A percentile compares a stretch with the other conserved stretches of the same genome.
Conservation (phyloP, 2,888 invertebrate genomes). For the Macrosiphum euphorbiae region DNA sequence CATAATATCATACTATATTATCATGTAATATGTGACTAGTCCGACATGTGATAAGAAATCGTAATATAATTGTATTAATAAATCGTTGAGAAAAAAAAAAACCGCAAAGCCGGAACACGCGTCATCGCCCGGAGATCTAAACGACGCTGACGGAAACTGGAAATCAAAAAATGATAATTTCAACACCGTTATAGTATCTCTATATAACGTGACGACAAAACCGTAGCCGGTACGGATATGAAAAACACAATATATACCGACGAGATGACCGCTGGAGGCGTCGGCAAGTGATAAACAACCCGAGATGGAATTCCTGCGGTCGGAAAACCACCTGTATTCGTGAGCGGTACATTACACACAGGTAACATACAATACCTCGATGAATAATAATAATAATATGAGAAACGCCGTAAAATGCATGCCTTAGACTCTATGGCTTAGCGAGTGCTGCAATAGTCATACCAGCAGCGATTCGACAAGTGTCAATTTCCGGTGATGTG, state of each 20-base stretch:
- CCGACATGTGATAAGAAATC: not conserved
- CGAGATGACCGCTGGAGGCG: not conserved
- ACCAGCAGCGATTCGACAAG: no score
- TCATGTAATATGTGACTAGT: not conserved
- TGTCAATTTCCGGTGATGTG: no score
- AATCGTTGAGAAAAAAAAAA: not conserved
- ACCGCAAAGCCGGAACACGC: not conserved
- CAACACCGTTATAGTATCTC: not conserved
- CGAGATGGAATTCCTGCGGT: constrained; percentile 12
- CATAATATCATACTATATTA: not conserved
- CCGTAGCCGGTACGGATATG: not conserved
- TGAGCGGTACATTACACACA: not conserved
- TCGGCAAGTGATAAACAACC: not conserved
- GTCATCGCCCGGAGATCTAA: not conserved
- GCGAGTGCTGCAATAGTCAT: not conserved
- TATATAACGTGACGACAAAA: not conserved
- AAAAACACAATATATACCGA: not conserved
- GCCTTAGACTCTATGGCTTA: no score
- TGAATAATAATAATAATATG: not conserved
- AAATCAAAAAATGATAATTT: not conserved
- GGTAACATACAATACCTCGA: not conserved
- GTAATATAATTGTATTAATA: not conserved
- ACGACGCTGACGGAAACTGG: not conserved
- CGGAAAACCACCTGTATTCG: not conserved
- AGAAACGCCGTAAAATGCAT: not conserved